Evolutionary conservation across 2,113 vertebrate species (phyloP).

Genomic region (Sphyrna mokarran): DNA sequence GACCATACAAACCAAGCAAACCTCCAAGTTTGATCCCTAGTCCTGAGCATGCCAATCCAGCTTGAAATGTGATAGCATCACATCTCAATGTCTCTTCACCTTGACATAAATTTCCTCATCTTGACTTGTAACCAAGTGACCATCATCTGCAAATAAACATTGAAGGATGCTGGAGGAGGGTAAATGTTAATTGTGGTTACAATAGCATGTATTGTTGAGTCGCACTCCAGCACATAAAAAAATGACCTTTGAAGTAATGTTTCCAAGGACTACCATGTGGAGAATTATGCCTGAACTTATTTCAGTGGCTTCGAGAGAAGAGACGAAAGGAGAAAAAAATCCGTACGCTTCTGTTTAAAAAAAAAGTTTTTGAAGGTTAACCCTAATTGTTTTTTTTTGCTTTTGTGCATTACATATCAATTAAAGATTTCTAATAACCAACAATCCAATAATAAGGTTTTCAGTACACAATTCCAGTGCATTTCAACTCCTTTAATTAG

Average conservation of each 20-base stretch:
- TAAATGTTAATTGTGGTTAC: not conserved
- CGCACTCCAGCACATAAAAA: not conserved
- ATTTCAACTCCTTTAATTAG: slow-evolving; percentile 14
- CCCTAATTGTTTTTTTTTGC: not conserved
- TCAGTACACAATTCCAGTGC: not conserved
- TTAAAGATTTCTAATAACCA: not conserved
- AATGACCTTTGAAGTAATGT: not conserved
- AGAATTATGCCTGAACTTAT: not conserved
- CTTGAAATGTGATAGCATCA: not conserved
- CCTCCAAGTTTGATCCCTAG: not conserved
- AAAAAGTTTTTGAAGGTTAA: not conserved
- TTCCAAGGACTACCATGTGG: not conserved
- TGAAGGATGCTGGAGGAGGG: not conserved
- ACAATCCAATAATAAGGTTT: not conserved
- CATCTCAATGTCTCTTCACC: not conserved
- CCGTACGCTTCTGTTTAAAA: not conserved
- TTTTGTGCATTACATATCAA: not conserved
- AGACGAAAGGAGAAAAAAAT: not conserved
- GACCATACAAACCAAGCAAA: not conserved
- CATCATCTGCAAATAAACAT: not conserved
- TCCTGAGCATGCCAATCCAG: not conserved
- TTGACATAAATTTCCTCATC: not conserved
- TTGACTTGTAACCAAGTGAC: not conserved
- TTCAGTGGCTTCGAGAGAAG: not conserved
- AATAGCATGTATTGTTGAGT: not conserved